A percentile compares a stretch with the other conserved stretches of the same genome.
Conservation (phyloP, 2,888 invertebrate species). For the Cremastinae sp. region DNA sequence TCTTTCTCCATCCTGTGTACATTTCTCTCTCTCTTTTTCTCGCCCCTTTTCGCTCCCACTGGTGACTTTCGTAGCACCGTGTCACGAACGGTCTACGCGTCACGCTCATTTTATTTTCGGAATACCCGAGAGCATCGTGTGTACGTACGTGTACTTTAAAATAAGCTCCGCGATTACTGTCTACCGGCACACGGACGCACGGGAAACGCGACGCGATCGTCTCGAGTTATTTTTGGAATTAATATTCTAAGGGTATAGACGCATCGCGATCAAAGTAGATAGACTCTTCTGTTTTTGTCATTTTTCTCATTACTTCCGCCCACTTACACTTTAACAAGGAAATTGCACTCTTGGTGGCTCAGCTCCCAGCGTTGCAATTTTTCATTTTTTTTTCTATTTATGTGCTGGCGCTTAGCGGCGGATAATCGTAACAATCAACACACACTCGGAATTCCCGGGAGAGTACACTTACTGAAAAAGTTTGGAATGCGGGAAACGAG, state of each 20-base stretch:
- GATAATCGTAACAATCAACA: too few species aligned
- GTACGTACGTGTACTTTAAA: neutral
- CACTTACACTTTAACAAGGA: neutral
- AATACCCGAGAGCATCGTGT: neutral
- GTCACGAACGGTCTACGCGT: neutral
- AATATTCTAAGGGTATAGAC: constrained; percentile 1
- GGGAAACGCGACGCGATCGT: constrained; percentile 33
- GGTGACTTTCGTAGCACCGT: neutral
- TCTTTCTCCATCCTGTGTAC: too few species aligned
- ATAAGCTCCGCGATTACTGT: neutral
- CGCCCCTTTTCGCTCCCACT: neutral
- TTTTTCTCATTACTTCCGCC: too few species aligned
- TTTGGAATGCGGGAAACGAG: too few species aligned
- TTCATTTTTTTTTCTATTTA: neutral
- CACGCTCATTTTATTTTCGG: constrained; percentile 48
- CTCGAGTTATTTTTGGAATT: constrained; percentile 53
- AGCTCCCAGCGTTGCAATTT: neutral
- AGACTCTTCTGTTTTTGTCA: constrained; percentile 15
- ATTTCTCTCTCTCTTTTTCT: neutral
- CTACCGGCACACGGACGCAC: constrained; percentile 13
- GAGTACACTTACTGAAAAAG: too few species aligned
- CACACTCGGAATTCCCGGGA: too few species aligned
- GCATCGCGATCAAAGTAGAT: constrained; percentile 34
- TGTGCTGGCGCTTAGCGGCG: neutral
- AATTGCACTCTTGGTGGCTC: too few species aligned